Evolutionary conservation across 1,140 invertebrate species (phyloP).

Genomic region (Mesaphorura yosii): DNA sequence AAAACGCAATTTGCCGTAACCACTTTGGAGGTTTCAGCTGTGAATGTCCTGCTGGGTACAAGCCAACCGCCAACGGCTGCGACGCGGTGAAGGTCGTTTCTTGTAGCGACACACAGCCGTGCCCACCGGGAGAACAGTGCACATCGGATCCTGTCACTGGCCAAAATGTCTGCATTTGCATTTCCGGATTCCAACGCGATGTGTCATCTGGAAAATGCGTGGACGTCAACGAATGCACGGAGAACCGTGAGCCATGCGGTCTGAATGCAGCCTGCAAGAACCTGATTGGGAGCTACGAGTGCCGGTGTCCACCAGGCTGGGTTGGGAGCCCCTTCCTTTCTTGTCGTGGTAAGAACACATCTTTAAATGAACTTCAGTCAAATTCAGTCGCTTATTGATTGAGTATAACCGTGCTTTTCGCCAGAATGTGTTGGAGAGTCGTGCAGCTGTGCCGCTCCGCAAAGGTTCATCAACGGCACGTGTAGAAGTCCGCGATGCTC

Average conservation of each 20-base stretch:
- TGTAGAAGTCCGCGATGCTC: conserved; percentile 74
- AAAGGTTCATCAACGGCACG: conserved; percentile 60
- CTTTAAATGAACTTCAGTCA: not conserved
- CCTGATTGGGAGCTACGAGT: conserved; percentile 84
- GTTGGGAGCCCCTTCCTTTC: conserved; percentile 37
- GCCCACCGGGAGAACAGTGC: conserved; percentile 69
- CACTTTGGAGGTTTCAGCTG: conserved; percentile 72
- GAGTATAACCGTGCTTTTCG: too few species aligned
- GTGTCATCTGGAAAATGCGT: conserved; percentile 57
- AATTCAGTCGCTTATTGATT: conserved; percentile 6
- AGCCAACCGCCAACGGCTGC: conserved; percentile 49
- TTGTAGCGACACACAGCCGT: conserved; percentile 61
- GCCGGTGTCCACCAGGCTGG: conserved; percentile 71
- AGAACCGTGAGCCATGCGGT: conserved; percentile 43
- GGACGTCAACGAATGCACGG: conserved; percentile 78
- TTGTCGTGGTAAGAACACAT: conserved; percentile 51
- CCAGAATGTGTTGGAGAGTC: conserved; percentile 64
- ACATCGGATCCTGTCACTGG: conserved; percentile 56
- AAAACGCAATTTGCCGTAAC: conserved; percentile 74
- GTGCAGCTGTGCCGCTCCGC: conserved; percentile 75
- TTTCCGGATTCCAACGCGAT: conserved; percentile 66
- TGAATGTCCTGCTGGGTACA: conserved; percentile 66
- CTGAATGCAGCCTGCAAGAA: conserved; percentile 62
- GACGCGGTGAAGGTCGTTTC: conserved; percentile 44
- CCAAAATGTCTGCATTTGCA: conserved; percentile 72